Base-by-base conservation (phyloP, 2,888 invertebrate species). In the Agrilus mali region DNA sequence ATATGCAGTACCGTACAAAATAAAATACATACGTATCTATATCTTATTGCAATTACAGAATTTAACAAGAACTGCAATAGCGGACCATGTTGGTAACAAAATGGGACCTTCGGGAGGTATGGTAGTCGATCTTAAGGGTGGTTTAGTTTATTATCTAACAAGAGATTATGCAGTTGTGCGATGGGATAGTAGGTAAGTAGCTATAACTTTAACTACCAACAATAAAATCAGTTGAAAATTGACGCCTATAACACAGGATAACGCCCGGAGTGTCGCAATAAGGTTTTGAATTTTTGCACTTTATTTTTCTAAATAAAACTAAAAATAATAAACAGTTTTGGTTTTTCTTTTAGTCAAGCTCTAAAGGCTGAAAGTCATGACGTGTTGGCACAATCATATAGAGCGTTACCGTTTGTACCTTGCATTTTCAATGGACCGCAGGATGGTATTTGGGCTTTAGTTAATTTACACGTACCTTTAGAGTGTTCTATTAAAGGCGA, bases 111-210 rank as follows among this genome's bases (percentile, higher is more conserved):
- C 71, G 2, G 58, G 57, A 10, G 69, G 66, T 10, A 53, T 72
- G 33, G 56, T 63, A 17, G 55, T 63, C n/a, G 70, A 71, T 54
- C 51, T 54, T 6, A 62, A 59, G 49, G 60, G 60, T 32, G 69
- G 69, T 13, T 54, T 72, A 32, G 64, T 60, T 49, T 72, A 72
- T 53, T 70, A 66, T 49, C 57, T 71, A 50, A 54, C 58, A 7
- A 57, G 66, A 31, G 68, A 70, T 55, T 64, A 59, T 51, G 71
- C 65, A 4, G 60, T 69, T 14, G 61, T 71, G 14, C 62, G 69
- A 41, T 71, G 69, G 70, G 58, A 65, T 49, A 64, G 60, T n/a
- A 60, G 60, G 61, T 61, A 58, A 53, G 52, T 47, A 33, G 27
- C 22, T 16, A 10, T 38, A n/a, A n/a, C n/a, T 20, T 31, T 20